Evolutionary conservation across 2,113 vertebrate species (phyloP), one percentile per base, ranked within the genome.

Genomic region (Bombycilla garrulus): DNA sequence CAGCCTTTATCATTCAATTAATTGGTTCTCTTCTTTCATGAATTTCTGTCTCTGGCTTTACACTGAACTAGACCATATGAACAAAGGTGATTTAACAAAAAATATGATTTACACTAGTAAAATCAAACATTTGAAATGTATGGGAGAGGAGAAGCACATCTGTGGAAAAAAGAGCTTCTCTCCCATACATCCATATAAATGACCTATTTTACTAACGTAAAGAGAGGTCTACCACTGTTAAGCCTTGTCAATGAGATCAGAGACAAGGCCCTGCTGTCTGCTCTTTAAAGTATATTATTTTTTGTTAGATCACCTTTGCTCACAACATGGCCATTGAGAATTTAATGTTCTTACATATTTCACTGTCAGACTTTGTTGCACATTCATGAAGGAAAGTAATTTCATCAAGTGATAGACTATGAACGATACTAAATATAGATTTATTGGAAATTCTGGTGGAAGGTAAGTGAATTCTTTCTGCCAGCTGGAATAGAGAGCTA

Each of bases 301-400:
- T 95, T 92, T 91, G 84, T 91, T 94, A 72, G 74, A 94, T 96
- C 93, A 96, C 94, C 95, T 96, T 93, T 95, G 91, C 86, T 97
- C 95, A 83, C 95, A 95, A 95, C 81, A 48, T 0, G 24, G 58
- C 84, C 94, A 86, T 90, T 95, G 91, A 93, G 96, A 96, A 96
- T 92, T 92, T 95, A 94, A 95, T 90, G 84, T 80, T 71, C 91
- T 93, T 92, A 90, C 84, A 91, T 96, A 95, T 80, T 95, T 96
- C 93, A 95, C 78, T 93, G 93, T 90, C 95, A 96, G 79, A 73
- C 66, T 93, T 95, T 96, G 95, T 92, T 93, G 86, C 78, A 77
- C 91, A 77, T 91, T 92, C 95, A 90, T 1, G 16, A 92, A 76
- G 73, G 62, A 71, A 96, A 94, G 95, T 94, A 85, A 96, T 97